Conservation (phyloP, 1,140 invertebrate genomes). For the Caenorhabditis briggsae region DNA sequence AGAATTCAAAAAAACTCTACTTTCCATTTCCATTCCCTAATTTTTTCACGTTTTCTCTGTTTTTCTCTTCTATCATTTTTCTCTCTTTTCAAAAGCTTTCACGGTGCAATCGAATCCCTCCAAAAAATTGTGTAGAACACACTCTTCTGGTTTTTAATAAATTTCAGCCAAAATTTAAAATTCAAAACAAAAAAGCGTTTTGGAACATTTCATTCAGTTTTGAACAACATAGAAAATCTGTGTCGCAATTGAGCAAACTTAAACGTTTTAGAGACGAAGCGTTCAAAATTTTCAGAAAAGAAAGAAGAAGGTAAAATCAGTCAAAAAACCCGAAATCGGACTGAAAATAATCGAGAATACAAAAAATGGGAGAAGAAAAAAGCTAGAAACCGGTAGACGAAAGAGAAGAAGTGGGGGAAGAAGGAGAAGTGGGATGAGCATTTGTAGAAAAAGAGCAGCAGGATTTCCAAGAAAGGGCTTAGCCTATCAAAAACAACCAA, state of each 20-base stretch:
- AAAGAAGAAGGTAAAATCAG: slow-evolving; percentile 1
- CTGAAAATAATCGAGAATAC: not conserved
- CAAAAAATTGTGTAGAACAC: slow-evolving; percentile 10
- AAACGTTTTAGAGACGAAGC: not conserved
- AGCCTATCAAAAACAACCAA: not conserved
- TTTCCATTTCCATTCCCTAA: slow-evolving; percentile 7
- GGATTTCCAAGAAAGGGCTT: not conserved
- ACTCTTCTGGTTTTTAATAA: not conserved
- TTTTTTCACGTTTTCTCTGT: slow-evolving; percentile 18
- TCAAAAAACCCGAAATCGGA: not conserved
- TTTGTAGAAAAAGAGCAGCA: not conserved
- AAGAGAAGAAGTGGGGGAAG: too few species aligned
- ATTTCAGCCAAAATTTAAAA: not conserved
- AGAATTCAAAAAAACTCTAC: not conserved
- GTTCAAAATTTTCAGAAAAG: not conserved
- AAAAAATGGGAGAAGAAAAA: slow-evolving; percentile 5
- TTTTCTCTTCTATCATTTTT: not conserved
- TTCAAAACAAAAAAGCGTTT: slow-evolving; percentile 16
- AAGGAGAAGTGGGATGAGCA: not conserved
- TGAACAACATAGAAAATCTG: not conserved
- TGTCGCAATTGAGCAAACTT: not conserved
- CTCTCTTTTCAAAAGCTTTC: slow-evolving; percentile 27
- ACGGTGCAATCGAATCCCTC: slow-evolving; percentile 56
- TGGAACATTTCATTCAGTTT: slow-evolving; percentile 22
- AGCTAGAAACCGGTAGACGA: too few species aligned